Evolutionary conservation across 1,140 invertebrate species (phyloP).

Genomic region (Nilaparvata lugens): DNA sequence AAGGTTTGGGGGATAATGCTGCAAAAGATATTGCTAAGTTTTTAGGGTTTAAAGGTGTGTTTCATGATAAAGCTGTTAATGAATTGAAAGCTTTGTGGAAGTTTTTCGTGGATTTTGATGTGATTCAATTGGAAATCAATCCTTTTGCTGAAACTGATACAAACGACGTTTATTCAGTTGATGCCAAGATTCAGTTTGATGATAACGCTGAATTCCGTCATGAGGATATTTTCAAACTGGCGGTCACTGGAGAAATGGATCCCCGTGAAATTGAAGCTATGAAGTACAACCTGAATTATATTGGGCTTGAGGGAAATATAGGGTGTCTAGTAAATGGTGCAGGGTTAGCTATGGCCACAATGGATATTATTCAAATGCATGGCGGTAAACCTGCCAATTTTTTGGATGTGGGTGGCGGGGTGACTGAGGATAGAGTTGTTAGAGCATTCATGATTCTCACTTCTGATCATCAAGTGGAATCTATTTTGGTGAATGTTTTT

Average conservation of each 20-base stretch:
- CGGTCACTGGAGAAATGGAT: slow-evolving; percentile 70
- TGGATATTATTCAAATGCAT: slow-evolving; percentile 64
- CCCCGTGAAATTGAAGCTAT: slow-evolving; percentile 83
- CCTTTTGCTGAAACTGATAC: slow-evolving; percentile 89
- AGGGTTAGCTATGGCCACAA: slow-evolving; percentile 72
- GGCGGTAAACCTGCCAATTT: slow-evolving; percentile 69
- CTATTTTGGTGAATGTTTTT: slow-evolving; percentile 97
- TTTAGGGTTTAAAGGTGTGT: slow-evolving; percentile 71
- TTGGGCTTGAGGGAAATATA: slow-evolving; percentile 95
- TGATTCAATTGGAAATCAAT: slow-evolving; percentile 96
- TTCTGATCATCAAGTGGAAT: slow-evolving; percentile 81
- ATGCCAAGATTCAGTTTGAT: slow-evolving; percentile 98
- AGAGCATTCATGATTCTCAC: slow-evolving; percentile 63
- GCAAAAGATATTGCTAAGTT: slow-evolving; percentile 77
- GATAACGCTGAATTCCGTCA: slow-evolving; percentile 95
- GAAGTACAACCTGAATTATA: slow-evolving; percentile 87
- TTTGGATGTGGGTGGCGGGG: slow-evolving; percentile 63
- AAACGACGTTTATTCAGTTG: slow-evolving; percentile 85
- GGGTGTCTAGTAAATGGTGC: slow-evolving; percentile 77
- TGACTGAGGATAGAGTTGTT: slow-evolving; percentile 62
- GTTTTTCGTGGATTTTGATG: slow-evolving; percentile 89
- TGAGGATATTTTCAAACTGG: slow-evolving; percentile 73
- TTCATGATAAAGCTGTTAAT: slow-evolving; percentile 64
- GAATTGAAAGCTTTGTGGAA: slow-evolving; percentile 89
- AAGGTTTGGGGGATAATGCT: slow-evolving; percentile 65